Percentiles rank a stretch among this genome's conserved stretches.
phyloP scores from a whole-genome alignment of 2,797 vertebrate species.

The Spinus olivaceus region DNA sequence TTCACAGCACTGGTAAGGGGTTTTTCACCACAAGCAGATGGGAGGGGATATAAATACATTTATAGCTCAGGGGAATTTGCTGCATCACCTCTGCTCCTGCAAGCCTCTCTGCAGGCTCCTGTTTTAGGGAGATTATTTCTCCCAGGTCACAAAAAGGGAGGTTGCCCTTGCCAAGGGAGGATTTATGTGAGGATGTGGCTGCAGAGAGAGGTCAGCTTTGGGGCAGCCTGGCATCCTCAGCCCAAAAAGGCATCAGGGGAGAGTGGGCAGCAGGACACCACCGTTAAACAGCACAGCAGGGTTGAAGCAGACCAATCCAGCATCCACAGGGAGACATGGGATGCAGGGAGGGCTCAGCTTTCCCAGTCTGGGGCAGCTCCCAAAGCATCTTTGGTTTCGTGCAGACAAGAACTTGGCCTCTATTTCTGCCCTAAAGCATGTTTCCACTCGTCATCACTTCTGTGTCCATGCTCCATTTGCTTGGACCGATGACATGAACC shows the following conservation, averaged over 20 bases:
- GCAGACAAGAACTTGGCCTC: not conserved
- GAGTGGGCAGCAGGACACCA: not conserved
- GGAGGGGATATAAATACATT: not conserved
- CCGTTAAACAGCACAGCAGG: not conserved
- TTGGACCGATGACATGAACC: not conserved
- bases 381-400: not conserved
- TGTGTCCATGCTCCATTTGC: not conserved
- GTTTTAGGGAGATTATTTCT: not conserved
- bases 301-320: not conserved
- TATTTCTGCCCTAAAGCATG: not conserved
- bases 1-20: not conserved
- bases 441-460: not conserved
- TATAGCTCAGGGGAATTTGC: not conserved
- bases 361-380: not conserved
- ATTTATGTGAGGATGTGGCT: not conserved
- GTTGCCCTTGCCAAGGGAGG: not conserved
- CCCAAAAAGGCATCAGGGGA: not conserved
- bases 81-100: not conserved
- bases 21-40: not conserved
- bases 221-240: not conserved
- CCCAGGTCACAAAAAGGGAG: accelerated
- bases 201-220: not conserved
- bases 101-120: not conserved
- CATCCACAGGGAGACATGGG: not conserved
- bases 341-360: not conserved